A percentile compares a stretch with the other conserved stretches of the same genome.
Evolutionary conservation across 2,888 invertebrate species (phyloP).

Genomic region (Amblyteles armatorius): DNA sequence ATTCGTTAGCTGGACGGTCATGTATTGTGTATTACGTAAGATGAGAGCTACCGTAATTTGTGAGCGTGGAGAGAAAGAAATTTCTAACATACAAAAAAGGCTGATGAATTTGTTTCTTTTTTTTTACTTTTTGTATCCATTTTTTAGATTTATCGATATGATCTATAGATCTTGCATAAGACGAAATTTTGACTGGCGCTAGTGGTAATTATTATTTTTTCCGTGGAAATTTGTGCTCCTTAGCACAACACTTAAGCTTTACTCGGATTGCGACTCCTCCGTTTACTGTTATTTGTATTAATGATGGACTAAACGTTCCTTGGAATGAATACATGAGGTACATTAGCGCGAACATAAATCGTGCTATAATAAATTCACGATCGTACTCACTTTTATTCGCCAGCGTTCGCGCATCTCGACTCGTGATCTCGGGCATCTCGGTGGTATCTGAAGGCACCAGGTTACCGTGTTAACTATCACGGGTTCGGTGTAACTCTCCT

Average conservation of each 20-base stretch:
- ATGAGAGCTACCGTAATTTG: not conserved
- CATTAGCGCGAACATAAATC: not conserved
- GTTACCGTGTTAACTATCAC: slow-evolving; percentile 90
- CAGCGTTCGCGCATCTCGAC: slow-evolving; percentile 90
- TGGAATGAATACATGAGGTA: not conserved
- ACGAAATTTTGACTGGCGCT: too few species aligned
- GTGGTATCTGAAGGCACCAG: slow-evolving; percentile 93
- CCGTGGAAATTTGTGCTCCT: too few species aligned
- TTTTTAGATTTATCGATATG: too few species aligned
- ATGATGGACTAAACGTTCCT: too few species aligned
- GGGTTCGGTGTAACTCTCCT: slow-evolving; percentile 88
- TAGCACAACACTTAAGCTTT: too few species aligned
- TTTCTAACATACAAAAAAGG: not conserved
- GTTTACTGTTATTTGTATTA: too few species aligned
- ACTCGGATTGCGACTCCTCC: too few species aligned
- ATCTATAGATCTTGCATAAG: too few species aligned
- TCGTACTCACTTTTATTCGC: slow-evolving; percentile 88
- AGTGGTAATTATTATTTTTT: not conserved
- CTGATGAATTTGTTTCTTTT: not conserved
- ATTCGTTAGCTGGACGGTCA: not conserved
- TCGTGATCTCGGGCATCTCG: slow-evolving; percentile 91
- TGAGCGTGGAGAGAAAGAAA: not conserved
- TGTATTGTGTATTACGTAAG: slow-evolving; percentile 10
- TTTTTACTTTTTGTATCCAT: not conserved
- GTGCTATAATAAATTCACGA: not conserved